Evolutionary conservation across 2,797 vertebrate species (phyloP).

Genomic region (Nyctalus aviator): DNA sequence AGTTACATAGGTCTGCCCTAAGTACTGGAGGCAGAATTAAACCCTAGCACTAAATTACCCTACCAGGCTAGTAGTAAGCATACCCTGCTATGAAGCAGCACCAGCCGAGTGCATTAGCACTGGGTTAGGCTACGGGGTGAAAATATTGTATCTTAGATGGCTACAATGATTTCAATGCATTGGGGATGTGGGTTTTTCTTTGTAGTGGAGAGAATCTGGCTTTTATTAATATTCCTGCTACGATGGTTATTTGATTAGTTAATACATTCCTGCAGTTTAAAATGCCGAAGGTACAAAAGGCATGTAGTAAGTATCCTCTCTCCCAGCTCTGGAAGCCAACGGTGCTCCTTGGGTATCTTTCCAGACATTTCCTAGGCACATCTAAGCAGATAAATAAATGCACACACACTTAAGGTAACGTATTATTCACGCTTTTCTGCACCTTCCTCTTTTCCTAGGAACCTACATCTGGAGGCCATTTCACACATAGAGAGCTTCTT

Average conservation of each 20-base stretch:
- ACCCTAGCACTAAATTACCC: not conserved
- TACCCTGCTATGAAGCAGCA: not conserved
- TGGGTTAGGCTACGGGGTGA: too few species aligned
- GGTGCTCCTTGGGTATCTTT: not conserved
- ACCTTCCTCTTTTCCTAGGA: not conserved
- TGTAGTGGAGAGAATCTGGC: not conserved
- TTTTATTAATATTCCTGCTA: not conserved
- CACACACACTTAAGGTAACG: not conserved
- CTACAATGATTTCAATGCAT: not conserved
- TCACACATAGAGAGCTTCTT: not conserved
- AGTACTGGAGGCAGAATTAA: not conserved
- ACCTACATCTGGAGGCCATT: not conserved
- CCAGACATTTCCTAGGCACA: not conserved
- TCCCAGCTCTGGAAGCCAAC: not conserved
- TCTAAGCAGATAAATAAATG: slow-evolving; percentile 1
- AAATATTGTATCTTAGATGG: not conserved
- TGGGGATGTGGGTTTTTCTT: not conserved
- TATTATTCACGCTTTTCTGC: not conserved
- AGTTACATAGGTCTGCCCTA: not conserved
- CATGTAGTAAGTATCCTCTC: not conserved
- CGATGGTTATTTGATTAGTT: not conserved
- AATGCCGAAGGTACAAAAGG: not conserved
- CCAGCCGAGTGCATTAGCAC: not conserved
- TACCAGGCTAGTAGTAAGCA: not conserved
- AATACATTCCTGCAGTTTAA: not conserved